These are phyloP conservation scores for Ochropleura leucogaster DNA, from an alignment of 2,888 invertebrate species.

Conservation along the genomic window DNA sequence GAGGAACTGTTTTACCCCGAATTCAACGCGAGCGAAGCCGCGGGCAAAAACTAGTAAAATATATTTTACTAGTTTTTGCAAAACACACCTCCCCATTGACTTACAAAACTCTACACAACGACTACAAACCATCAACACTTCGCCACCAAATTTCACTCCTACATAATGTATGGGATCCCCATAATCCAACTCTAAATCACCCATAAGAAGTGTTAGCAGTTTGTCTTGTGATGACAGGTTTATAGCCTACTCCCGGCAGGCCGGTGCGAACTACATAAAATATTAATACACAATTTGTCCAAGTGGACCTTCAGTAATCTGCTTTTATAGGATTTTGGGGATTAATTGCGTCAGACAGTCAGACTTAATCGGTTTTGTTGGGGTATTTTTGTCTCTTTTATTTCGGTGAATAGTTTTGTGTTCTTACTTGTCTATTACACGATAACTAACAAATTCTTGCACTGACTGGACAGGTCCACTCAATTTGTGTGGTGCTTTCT, in stretches of 20 bases:
- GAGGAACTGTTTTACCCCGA: no score
- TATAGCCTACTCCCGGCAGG: constrained; percentile 75
- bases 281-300: constrained; percentile 91
- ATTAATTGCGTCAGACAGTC: constrained; percentile 79
- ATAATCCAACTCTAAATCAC: constrained; percentile 87
- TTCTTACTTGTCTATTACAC: constrained; percentile 30
- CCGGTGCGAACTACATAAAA: constrained; percentile 87
- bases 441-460: no score
- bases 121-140: constrained; percentile 41
- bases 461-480: no score
- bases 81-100: not conserved
- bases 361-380: constrained; percentile 52
- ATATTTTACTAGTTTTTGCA: no score
- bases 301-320: constrained; percentile 88
- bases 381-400: constrained; percentile 54
- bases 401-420: constrained; percentile 31
- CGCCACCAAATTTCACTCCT: constrained; percentile 56
- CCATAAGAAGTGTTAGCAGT: constrained; percentile 85
- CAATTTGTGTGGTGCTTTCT: no score
- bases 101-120: constrained; percentile 18
- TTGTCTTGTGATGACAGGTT: constrained; percentile 89
- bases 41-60: no score
- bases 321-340: constrained; percentile 85
- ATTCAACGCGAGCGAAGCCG: no score
- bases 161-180: constrained; percentile 71